Percentiles rank a stretch among this genome's conserved stretches.
These are phyloP conservation scores for Apoderus coryli DNA, from an alignment of 2,888 invertebrate species.

Conservation along the genomic window DNA sequence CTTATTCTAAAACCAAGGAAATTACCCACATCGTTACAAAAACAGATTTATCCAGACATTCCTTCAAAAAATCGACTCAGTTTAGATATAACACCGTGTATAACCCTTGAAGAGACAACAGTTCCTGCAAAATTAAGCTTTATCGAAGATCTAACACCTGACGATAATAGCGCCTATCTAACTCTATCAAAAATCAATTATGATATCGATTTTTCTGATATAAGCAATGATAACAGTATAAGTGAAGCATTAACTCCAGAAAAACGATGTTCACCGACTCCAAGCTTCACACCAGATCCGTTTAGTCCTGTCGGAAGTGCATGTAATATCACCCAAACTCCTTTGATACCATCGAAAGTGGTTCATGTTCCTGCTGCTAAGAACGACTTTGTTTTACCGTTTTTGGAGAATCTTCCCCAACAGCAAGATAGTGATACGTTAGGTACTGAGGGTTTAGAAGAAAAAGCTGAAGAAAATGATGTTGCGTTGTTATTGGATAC, in stretches of 20 bases:
- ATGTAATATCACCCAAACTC: constrained; percentile 26
- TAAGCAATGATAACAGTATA: constrained; percentile 56
- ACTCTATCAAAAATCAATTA: constrained; percentile 58
- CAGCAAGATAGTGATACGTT: no score
- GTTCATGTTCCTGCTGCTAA: no score
- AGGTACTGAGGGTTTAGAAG: constrained; percentile 10
- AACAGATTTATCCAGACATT: background rate
- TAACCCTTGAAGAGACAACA: constrained; percentile 28
- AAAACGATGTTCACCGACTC: constrained; percentile 24
- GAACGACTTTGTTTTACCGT: constrained; percentile 24
- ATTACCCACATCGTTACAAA: constrained; percentile 35
- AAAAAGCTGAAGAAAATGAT: constrained; percentile 9
- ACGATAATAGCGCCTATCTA: constrained; percentile 45
- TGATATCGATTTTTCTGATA: constrained; percentile 60
- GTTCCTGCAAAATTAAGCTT: no score
- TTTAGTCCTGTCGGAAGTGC: constrained; percentile 39
- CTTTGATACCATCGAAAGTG: constrained; percentile 24
- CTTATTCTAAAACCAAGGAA: constrained; percentile 50
- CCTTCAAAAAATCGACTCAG: constrained; percentile 24
- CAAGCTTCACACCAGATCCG: constrained; percentile 34
- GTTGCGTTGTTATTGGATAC: constrained; percentile 25
- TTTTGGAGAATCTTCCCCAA: constrained; percentile 18
- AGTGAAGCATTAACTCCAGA: constrained; percentile 39
- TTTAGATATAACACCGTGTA: constrained; percentile 29
- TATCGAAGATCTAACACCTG: constrained; percentile 46